These are phyloP conservation scores for Sebastes diploproa DNA, from an alignment of 2,797 vertebrate genomes.

Conservation along the genomic window DNA sequence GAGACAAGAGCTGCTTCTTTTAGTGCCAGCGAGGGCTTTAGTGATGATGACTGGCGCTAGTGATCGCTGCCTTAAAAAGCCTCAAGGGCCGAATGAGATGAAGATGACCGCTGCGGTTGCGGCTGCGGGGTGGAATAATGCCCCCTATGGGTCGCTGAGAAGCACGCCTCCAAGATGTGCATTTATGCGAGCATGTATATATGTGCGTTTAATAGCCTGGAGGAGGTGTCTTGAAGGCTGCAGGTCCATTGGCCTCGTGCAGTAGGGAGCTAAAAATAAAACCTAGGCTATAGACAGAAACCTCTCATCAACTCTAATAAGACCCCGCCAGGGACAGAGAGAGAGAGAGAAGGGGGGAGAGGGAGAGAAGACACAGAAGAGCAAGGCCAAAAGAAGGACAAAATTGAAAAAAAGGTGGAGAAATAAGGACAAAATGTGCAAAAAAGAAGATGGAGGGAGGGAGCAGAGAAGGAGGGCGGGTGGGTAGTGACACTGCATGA, in stretches of 20 bases:
- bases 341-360: not conserved
- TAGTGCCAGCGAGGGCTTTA: slow-evolving; percentile 25
- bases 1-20: slow-evolving; percentile 23
- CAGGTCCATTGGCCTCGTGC: slow-evolving; percentile 58
- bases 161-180: slow-evolving; percentile 6
- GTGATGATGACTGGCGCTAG: slow-evolving; percentile 30
- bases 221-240: slow-evolving; percentile 67
- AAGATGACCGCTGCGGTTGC: slow-evolving; percentile 24
- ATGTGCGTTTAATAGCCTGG: slow-evolving; percentile 41
- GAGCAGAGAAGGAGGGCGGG: slow-evolving; percentile 7
- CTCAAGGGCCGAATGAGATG: slow-evolving; percentile 35
- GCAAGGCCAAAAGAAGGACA: slow-evolving; percentile 73
- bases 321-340: slow-evolving; percentile 67
- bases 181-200: slow-evolving; percentile 36
- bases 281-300: slow-evolving; percentile 71
- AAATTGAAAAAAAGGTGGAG: slow-evolving; percentile 52
- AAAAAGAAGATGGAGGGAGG: slow-evolving; percentile 24
- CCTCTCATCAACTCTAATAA: slow-evolving; percentile 76
- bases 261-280: slow-evolving; percentile 78
- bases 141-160: slow-evolving; percentile 42
- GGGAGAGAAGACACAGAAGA: slow-evolving; percentile 48
- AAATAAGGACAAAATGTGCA: slow-evolving; percentile 61
- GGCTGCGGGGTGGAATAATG: slow-evolving; percentile 15
- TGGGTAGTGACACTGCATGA: slow-evolving; percentile 32
- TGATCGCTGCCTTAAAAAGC: slow-evolving; percentile 34